A percentile compares a stretch with the other conserved stretches of the same genome.
Conservation (phyloP, 1,140 invertebrate genomes). For the Leguminivora glycinivorella region DNA sequence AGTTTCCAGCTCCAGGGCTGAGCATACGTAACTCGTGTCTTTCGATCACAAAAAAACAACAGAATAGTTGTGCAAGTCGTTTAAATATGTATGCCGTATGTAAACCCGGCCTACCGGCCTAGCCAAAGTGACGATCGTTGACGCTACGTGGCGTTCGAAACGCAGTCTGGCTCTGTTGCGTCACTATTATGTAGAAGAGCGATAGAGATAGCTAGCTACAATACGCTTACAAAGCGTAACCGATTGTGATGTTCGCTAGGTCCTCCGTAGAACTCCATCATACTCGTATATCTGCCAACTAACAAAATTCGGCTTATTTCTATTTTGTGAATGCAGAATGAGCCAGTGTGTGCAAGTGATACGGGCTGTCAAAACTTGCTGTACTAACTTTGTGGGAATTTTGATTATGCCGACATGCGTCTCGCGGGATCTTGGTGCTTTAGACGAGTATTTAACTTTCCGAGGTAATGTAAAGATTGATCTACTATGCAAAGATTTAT, state of each 20-base stretch:
- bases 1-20: neutral
- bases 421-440: constrained; percentile 30
- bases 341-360: constrained; percentile 47
- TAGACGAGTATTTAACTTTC: neutral
- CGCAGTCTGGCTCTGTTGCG: too few relatives aligned
- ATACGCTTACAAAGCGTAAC: too few relatives aligned
- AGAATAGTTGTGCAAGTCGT: constrained; percentile 7
- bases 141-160: too few relatives aligned
- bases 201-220: too few relatives aligned
- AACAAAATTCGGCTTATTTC: constrained; percentile 40
- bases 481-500: neutral
- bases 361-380: constrained; percentile 41
- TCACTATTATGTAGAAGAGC: too few relatives aligned
- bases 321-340: constrained; percentile 53
- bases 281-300: constrained; percentile 29
- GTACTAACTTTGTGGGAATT: constrained; percentile 27
- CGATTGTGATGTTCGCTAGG: too few relatives aligned
- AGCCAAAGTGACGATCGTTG: too few relatives aligned
- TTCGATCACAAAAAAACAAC: constrained; percentile 23
- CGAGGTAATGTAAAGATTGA: constrained; percentile 13
- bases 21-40: constrained; percentile 16
- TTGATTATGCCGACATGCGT: constrained; percentile 40
- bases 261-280: constrained; percentile 34
- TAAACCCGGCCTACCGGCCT: constrained; percentile 24
- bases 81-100: constrained; percentile 27